Evolutionary conservation across 1,140 invertebrate genomes (phyloP), one percentile per base, ranked within the genome.

Genomic region (Nephila pilipes): DNA sequence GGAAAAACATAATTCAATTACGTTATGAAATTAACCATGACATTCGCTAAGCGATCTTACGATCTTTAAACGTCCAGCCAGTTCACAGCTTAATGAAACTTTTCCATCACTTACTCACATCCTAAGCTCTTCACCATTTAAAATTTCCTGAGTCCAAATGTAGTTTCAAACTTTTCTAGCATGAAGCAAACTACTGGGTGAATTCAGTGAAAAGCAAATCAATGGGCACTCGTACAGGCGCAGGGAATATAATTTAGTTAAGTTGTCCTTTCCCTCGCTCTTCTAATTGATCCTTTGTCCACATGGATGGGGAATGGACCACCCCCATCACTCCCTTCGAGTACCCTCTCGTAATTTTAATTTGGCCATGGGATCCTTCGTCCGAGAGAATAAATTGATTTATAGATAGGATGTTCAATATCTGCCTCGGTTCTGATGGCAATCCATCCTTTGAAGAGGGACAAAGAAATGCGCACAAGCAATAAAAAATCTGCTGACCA

Each of bases 241-340:
- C 32, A 22, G 36, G 65, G 79, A 83, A 91, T 83, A 91, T 91
- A 91, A 91, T 91, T 91, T 91, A 46, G 89, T 91, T 91, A 91
- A 81, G 75, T 60, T 91, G 89, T 55, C 79, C 89, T 91, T 91
- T 83, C 89, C 89, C 54, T 46, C 57, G 79, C 75, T 83, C 29
- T 60, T 83, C 89, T 91, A 91, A 91, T 91, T 91, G 89, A 91
- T 91, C 80, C 79, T 83, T 91, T 91, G 79, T 91, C 75, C 89
- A 83, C 89, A 60, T 25, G 75, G 65, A 69, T 29, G 79, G 46
- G 29, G 46, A 65, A 88, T 32, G 14, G 18, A 14, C 16, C 22
- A 5, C n/a, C 55, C 29, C 46, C 2, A 5, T 32, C 22, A 46
- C 54, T 20, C 87, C 65, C 58, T n/a, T 57, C 46, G 29, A 20